Evolutionary conservation across 2,888 invertebrate genomes (phyloP).

Genomic region (Arrhopalites spinosus): DNA sequence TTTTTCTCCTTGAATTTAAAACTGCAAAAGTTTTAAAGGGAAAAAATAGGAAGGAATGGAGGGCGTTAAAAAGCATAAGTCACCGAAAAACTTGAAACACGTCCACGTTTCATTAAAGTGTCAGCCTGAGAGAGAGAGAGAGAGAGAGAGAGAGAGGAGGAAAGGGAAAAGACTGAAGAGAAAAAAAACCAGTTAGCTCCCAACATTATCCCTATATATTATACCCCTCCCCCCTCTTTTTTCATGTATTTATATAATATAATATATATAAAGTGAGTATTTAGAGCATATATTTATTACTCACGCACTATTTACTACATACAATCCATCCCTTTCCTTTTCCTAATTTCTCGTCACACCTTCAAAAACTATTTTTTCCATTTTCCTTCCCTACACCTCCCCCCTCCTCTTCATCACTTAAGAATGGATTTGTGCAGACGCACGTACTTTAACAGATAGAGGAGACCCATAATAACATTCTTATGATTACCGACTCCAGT

Average conservation of each 20-base stretch:
- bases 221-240: background rate
- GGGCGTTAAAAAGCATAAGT: constrained; percentile 28
- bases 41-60: no score
- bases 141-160: background rate
- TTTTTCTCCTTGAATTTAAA: background rate
- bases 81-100: constrained; percentile 30
- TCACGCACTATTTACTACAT: background rate
- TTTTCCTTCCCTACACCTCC: background rate
- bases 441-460: background rate
- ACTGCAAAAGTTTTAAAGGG: no score
- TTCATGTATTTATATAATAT: background rate
- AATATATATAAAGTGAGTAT: background rate
- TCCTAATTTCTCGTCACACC: constrained; percentile 3
- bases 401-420: background rate
- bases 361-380: background rate
- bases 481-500: no score
- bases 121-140: constrained; percentile 2
- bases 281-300: background rate
- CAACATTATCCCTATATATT: background rate
- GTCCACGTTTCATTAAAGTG: constrained; percentile 31
- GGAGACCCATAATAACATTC: background rate
- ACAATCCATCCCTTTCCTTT: background rate
- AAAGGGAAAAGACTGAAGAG: background rate
- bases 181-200: background rate
- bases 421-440: background rate